Evolutionary conservation across 1,140 invertebrate genomes (phyloP), one percentile per base, ranked within the genome.

Genomic region (Neomicropteryx cornuta): DNA sequence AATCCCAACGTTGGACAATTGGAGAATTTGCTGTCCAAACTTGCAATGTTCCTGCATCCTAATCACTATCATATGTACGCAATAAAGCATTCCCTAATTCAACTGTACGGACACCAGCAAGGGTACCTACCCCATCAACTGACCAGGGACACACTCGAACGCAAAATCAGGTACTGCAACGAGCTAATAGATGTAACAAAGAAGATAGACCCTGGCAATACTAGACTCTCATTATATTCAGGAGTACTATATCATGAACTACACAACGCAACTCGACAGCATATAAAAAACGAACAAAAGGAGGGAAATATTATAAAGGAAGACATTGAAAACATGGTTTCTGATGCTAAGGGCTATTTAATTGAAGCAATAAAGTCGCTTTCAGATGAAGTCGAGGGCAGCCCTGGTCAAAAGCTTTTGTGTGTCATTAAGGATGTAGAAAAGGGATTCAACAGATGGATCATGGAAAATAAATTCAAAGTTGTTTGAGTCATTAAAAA

Each of bases 61-160:
- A 79, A 85, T 52, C 85, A 90, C 58, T 88, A 86, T 55, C 82
- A 85, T 49, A 72, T 83, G 42, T 83, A 83, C 47, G 75, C 77
- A 3, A 69, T 87, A 10, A 80, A 82, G 47, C 87, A 90, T 58
- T 83, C 83, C 0, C 57, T 90, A 22, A 68, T 88, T 14, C 85
- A 89, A 50, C 51, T 89, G 3, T 82, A 81, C 51, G 80, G 79
- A 10, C 68, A 77, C 41, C 75, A 81, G 44, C 55, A 64, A 16
- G 75, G 71, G 18, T 75, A 74, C 45, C 60, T 69, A 36, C 53
- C 68, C n/a, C 44, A 53, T n/a, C 52, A 73, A 8, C 45, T 75
- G 2, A 60, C 67, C 1, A 62, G 71, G 18, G 72, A 78, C 39
- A 66, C 72, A 29, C 53, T 79, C 20, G 70, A 77, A 18, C 72